Conservation (phyloP, 2,113 vertebrate genomes). For the Petromus typicus region DNA sequence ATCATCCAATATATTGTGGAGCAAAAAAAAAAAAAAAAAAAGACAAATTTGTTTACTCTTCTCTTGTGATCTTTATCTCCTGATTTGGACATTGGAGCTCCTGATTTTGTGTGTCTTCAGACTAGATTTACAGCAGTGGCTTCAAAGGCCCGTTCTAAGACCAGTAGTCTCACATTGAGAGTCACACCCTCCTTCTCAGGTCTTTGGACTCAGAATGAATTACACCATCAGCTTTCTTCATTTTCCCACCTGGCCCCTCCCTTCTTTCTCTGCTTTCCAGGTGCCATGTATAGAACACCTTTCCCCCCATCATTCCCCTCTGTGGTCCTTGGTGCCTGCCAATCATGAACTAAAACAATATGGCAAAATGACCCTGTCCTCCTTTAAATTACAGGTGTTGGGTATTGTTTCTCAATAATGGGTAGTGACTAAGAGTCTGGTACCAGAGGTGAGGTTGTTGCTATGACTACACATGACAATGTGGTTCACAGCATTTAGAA, state of each 20-base stretch:
- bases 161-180: background rate
- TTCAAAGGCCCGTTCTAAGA: background rate
- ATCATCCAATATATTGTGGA: too few species aligned
- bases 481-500: too few species aligned
- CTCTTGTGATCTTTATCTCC: background rate
- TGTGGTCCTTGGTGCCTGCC: background rate
- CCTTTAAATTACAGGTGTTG: background rate
- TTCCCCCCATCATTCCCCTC: background rate
- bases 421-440: background rate
- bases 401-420: background rate
- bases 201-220: background rate
- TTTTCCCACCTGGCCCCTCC: background rate
- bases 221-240: background rate
- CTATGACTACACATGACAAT: background rate
- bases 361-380: background rate
- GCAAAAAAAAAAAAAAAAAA: background rate
- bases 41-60: background rate
- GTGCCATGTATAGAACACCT: background rate
- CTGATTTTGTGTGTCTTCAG: background rate
- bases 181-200: background rate
- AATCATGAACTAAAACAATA: background rate
- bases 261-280: background rate
- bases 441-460: background rate
- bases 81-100: background rate
- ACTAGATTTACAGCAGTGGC: background rate